Evolutionary conservation across 2,113 vertebrate species (phyloP).

Genomic region (Saguinus midas): DNA sequence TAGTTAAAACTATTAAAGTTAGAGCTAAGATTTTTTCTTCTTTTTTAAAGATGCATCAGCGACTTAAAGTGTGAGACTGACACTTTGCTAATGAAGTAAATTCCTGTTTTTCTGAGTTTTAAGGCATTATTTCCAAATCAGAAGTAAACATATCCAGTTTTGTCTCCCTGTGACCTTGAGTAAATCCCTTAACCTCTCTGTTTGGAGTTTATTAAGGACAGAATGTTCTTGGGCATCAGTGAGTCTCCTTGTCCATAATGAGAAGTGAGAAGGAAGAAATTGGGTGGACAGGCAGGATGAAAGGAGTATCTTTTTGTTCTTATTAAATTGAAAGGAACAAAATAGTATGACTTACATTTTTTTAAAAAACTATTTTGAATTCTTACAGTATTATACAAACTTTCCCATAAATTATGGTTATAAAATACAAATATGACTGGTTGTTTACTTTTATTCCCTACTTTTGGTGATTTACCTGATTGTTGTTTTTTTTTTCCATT

Average conservation of each 20-base stretch:
- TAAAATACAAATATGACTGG: not conserved
- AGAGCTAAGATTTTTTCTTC: not conserved
- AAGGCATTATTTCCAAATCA: slow-evolving; percentile 2
- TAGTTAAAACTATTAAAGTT: not conserved
- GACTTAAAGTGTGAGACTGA: not conserved
- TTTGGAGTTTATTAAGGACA: not conserved
- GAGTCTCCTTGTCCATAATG: not conserved
- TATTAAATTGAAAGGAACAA: not conserved
- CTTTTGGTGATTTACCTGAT: not conserved
- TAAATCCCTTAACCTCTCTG: not conserved
- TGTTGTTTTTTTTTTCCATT: not conserved
- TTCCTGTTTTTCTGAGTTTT: not conserved
- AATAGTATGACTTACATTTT: not conserved
- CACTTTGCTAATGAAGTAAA: not conserved
- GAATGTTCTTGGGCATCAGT: not conserved
- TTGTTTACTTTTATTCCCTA: not conserved
- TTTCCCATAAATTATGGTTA: not conserved
- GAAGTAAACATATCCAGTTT: not conserved
- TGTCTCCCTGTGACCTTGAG: not conserved
- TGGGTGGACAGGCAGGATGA: not conserved
- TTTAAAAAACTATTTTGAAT: not conserved
- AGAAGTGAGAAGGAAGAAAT: not conserved
- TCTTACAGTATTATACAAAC: not conserved
- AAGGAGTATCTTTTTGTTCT: not conserved
- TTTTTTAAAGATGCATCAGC: not conserved